phyloP scores from a whole-genome alignment of 1,140 invertebrate genomes.

The Aleiodes sp. region DNA sequence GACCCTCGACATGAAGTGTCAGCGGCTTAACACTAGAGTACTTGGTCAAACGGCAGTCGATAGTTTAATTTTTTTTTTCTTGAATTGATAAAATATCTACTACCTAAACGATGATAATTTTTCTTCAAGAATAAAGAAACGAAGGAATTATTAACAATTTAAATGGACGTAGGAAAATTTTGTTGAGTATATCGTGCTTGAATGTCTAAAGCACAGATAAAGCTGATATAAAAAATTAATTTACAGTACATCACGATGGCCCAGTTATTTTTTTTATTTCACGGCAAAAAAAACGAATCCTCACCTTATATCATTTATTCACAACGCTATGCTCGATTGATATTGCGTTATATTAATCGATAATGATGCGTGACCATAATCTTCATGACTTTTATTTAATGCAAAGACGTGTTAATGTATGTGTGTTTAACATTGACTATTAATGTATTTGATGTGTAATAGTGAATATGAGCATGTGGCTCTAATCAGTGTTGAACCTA shows the following conservation, averaged over 20 bases:
- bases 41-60: not conserved
- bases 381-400: not conserved
- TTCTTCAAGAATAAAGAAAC: too few relatives aligned
- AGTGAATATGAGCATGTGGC: conserved; percentile 26
- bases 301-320: not conserved
- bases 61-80: not conserved
- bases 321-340: not conserved
- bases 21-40: conserved; percentile 41
- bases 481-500: conserved; percentile 11
- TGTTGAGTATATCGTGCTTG: too few relatives aligned
- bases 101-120: too few relatives aligned
- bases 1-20: conserved; percentile 53
- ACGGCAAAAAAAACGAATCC: not conserved
- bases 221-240: conserved; percentile 11
- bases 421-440: not conserved
- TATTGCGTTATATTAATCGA: conserved; percentile 20
- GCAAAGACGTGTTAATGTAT: not conserved
- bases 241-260: conserved; percentile 18
- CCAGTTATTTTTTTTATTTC: conserved; percentile 12
- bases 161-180: too few relatives aligned
- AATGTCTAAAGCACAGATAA: too few relatives aligned
- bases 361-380: conserved; percentile 15
- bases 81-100: too few relatives aligned
- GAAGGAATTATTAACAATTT: too few relatives aligned
- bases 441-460: not conserved